A percentile compares a stretch with the other conserved stretches of the same genome.
Conservation (phyloP, 2,797 vertebrate species). For the Helarctos malayanus region DNA sequence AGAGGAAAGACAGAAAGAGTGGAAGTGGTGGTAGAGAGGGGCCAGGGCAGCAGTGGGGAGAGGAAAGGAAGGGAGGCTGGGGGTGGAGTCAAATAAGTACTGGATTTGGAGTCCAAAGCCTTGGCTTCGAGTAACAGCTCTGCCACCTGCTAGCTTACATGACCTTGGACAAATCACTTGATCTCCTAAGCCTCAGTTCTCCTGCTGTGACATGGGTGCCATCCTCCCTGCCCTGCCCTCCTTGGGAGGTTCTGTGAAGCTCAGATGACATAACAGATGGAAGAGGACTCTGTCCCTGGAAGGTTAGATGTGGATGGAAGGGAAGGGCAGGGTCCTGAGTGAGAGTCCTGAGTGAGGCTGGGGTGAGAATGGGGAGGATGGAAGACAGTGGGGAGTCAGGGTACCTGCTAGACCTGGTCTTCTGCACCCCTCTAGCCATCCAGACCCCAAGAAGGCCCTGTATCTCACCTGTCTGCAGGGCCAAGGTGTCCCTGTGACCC, state of each 20-base stretch:
- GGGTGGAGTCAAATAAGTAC: neutral
- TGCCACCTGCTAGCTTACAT: neutral
- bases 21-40: conserved; percentile 70
- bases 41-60: conserved; percentile 54
- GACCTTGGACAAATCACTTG: neutral
- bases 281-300: conserved; percentile 40
- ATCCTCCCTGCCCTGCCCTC: neutral
- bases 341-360: neutral
- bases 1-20: conserved; percentile 72
- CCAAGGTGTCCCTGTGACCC: neutral
- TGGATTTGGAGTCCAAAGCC: conserved; percentile 61
- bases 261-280: neutral
- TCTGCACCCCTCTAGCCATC: conserved; percentile 74
- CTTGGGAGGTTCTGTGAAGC: neutral
- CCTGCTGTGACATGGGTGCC: neutral
- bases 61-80: conserved; percentile 19
- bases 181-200: conserved; percentile 4
- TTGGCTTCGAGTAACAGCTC: neutral
- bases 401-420: conserved; percentile 85
- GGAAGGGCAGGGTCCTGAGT: neutral
- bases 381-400: conserved; percentile 78
- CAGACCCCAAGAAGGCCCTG: neutral
- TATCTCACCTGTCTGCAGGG: neutral
- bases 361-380: conserved; percentile 36
- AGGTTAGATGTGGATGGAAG: conserved; percentile 45